phyloP scores from a whole-genome alignment of 2,797 vertebrate species.

The Otolemur crassicaudatus region DNA sequence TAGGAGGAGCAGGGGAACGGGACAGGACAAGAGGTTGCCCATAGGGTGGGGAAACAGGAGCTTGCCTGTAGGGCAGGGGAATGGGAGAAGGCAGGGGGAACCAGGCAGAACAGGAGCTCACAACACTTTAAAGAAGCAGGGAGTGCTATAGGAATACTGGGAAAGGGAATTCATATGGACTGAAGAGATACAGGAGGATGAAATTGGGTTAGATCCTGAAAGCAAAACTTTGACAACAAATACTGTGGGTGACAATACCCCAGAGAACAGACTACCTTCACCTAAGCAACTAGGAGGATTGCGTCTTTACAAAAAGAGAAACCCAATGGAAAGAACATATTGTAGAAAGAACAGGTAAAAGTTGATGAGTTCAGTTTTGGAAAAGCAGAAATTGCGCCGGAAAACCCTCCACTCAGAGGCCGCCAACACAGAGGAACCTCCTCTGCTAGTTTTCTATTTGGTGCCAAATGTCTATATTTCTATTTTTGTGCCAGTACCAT shows the following conservation, averaged over 20 bases:
- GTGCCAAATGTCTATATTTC: no score
- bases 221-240: conserved; percentile 12
- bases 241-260: not conserved
- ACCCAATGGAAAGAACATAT: no score
- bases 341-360: not conserved
- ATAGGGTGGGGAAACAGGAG: no score
- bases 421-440: no score
- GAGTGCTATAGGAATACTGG: not conserved
- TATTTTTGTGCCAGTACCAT: no score
- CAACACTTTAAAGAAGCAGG: not conserved
- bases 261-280: not conserved
- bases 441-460: no score
- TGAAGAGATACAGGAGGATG: not conserved
- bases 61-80: no score
- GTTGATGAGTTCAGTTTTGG: not conserved
- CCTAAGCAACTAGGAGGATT: not conserved
- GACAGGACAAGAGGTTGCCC: no score
- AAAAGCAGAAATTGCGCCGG: not conserved
- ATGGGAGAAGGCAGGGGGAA: no score
- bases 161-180: not conserved
- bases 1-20: no score
- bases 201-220: not conserved
- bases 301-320: not conserved
- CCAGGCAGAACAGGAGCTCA: no score
- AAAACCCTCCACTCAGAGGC: no score